A percentile compares a stretch with the other conserved stretches of the same genome.
Evolutionary conservation across 2,888 invertebrate genomes (phyloP).

Genomic region (Volucella zonaria): DNA sequence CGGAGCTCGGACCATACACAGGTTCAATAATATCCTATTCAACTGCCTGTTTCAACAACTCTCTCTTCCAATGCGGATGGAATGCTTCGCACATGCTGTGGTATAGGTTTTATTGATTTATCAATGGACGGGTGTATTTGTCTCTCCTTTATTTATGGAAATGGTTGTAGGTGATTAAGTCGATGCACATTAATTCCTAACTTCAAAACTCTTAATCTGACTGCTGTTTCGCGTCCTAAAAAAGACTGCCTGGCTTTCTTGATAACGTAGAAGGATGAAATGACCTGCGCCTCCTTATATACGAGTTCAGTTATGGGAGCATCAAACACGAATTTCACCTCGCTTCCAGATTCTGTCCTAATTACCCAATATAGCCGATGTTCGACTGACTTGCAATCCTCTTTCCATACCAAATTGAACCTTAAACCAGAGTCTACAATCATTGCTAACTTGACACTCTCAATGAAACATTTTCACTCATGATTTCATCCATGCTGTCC

Average conservation of each 20-base stretch:
- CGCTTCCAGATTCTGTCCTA: too few species aligned
- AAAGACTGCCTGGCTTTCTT: not conserved
- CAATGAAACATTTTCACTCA: slow-evolving; percentile 1
- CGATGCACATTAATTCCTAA: slow-evolving; percentile 5
- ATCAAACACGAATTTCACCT: too few species aligned
- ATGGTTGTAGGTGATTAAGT: not conserved
- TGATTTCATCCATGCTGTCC: not conserved
- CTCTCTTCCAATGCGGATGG: slow-evolving; percentile 33
- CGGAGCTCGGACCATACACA: slow-evolving; percentile 75
- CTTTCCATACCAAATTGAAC: too few species aligned
- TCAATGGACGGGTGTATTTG: not conserved
- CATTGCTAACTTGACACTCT: too few species aligned
- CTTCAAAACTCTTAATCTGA: slow-evolving; percentile 13
- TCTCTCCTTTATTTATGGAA: slow-evolving; percentile 15
- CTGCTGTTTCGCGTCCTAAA: slow-evolving; percentile 11
- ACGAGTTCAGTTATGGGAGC: too few species aligned
- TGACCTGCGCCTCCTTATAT: too few species aligned
- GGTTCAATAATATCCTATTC: slow-evolving; percentile 77
- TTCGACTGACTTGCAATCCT: too few species aligned
- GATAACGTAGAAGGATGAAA: too few species aligned
- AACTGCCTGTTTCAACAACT: slow-evolving; percentile 62
- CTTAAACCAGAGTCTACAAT: too few species aligned
- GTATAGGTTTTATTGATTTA: too few species aligned
- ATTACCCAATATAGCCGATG: too few species aligned
- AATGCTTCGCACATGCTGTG: not conserved